These are phyloP conservation scores for cattle (Bos taurus) DNA, from an alignment of 2,113 vertebrate genomes.

Conservation along the genomic window ARS-UCD2.0 NC_037337.1:47891001-47891500, in stretches of 20 bases:
- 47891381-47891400: not conserved
- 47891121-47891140: not conserved
- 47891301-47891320: not conserved
- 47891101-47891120: not conserved
- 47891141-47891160: not conserved
- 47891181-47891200: not conserved
- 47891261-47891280: not conserved
- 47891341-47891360: not conserved
- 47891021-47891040: not conserved
- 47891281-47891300: not conserved
- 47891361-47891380: not conserved
- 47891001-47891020: not conserved
- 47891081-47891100: not conserved
- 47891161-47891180: not conserved
- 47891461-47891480: not conserved
- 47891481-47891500: not conserved
- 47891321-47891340: not conserved
- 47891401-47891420: not conserved
- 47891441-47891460: not conserved
- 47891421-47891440: not conserved
- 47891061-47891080: not conserved
- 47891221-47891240: not conserved
- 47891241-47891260: not conserved
- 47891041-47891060: not conserved
- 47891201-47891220: not conserved